Evolutionary conservation across 2,113 vertebrate species (phyloP), one percentile per base, ranked within the genome.

Genomic region (Gymnogyps californianus): DNA sequence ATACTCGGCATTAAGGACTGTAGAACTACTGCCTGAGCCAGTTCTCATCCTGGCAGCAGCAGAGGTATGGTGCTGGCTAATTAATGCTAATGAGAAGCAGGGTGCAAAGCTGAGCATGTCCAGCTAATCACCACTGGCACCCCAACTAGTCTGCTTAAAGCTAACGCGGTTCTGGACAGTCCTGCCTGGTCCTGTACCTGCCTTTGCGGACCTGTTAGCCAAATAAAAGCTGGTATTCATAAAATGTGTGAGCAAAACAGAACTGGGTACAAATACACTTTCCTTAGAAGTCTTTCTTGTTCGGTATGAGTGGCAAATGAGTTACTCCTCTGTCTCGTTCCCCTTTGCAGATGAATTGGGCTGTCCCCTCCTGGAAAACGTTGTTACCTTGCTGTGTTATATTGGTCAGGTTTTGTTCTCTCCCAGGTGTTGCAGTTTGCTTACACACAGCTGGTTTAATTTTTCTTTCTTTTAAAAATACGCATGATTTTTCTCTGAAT

Each of bases 81-180:
- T 95, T 95, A 97, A 84, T 84, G 72, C 81, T 96, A 89, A 95
- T 95, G 91, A 93, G 94, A 95, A 95, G 72, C 87, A 52, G 74
- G 83, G 74, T 84, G 52, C 65, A 94, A 89, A 96, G 84, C 89
- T 58, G 36, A 95, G 61, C 0, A 0, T 84, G 57, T 84, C 78
- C 72, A 64, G 55, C 91, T 95, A 82, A 94, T 95, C 91, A 9
- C 69, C 8, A 5, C 87, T 91, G 89, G 81, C 83, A 67, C 52
- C 65, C 55, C 57, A 64, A 22, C 46, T 52, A 40, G 38, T 87
- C 81, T 85, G 61, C 52, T 66, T 67, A 51, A 71, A 93, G 74
- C 47, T 52, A 44, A 31, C 0, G 0, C 14, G 13, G 61, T 54
- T 91, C 82, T 83, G 58, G 46, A 44, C 12, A 22, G 40, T 85